Percentiles rank a stretch among this genome's conserved stretches.
phyloP scores from a whole-genome alignment of 2,888 invertebrate species.

The Callyntrura guangdongensis region DNA sequence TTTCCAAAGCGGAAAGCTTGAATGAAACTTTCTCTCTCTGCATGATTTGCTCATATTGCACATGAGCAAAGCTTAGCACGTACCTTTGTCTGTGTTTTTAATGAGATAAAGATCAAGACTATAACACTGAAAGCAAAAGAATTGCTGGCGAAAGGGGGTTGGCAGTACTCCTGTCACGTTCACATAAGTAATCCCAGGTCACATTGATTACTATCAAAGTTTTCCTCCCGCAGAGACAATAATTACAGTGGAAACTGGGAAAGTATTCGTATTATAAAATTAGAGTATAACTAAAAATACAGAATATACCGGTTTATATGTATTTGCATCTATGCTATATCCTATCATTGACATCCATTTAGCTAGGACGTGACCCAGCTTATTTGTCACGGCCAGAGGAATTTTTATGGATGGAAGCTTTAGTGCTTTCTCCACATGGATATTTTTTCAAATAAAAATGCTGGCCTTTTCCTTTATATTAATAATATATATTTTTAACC shows the following conservation, averaged over 20 bases:
- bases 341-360: slow-evolving; percentile 58
- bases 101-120: slow-evolving; percentile 62
- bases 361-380: slow-evolving; percentile 50
- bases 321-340: neutral
- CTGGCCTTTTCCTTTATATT: too few relatives aligned
- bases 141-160: neutral
- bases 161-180: slow-evolving; percentile 48
- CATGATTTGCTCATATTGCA: neutral
- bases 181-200: slow-evolving; percentile 56
- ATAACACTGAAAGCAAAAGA: neutral
- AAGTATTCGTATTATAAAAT: slow-evolving; percentile 11
- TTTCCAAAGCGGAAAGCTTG: neutral
- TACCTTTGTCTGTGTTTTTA: slow-evolving; percentile 24
- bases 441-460: too few relatives aligned
- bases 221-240: slow-evolving; percentile 44
- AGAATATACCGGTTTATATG: neutral
- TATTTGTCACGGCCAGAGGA: slow-evolving; percentile 39
- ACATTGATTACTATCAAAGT: slow-evolving; percentile 64
- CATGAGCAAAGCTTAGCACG: slow-evolving; percentile 19
- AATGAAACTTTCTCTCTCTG: slow-evolving; percentile 47
- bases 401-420: slow-evolving; percentile 28
- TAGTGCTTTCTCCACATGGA: too few relatives aligned
- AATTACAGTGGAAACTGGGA: slow-evolving; percentile 25
- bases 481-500: too few relatives aligned
- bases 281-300: neutral